phyloP scores from a whole-genome alignment of 2,797 vertebrate species.

The Fistularia tabacaria region DNA sequence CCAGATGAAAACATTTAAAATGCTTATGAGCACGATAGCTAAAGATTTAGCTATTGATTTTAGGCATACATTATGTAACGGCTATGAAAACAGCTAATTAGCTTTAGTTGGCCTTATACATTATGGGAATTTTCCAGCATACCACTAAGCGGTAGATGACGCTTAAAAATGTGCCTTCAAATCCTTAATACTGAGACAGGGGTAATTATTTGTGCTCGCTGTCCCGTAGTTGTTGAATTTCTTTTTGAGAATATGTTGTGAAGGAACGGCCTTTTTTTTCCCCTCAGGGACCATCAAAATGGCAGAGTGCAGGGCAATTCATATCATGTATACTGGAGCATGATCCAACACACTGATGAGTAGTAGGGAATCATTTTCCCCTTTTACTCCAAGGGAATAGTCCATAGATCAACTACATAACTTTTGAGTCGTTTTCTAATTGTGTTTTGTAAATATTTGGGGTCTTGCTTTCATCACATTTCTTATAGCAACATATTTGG shows the following conservation, averaged over 20 bases:
- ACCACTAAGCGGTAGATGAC: constrained; percentile 54
- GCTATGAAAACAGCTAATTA: constrained; percentile 67
- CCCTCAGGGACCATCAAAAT: constrained; percentile 25
- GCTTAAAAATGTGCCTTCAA: constrained; percentile 36
- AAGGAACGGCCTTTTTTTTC: constrained; percentile 14
- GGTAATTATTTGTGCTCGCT: constrained; percentile 28
- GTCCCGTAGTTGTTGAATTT: background rate
- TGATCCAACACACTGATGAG: constrained; percentile 40
- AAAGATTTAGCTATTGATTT: constrained; percentile 64
- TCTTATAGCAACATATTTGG: too few relatives aligned
- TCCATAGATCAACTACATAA: constrained; percentile 22
- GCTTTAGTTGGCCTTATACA: constrained; percentile 58
- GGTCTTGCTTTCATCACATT: too few relatives aligned
- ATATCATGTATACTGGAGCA: constrained; percentile 33
- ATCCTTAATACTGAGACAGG: constrained; percentile 5
- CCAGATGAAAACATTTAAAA: constrained; percentile 39
- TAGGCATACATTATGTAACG: constrained; percentile 63
- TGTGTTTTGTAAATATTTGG: constrained; percentile 18
- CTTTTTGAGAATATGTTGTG: constrained; percentile 47
- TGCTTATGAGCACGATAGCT: constrained; percentile 46
- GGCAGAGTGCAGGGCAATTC: constrained; percentile 14
- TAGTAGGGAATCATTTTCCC: background rate
- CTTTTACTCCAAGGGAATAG: constrained; percentile 18
- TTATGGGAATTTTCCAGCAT: constrained; percentile 55
- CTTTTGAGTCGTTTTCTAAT: constrained; percentile 32